Evolutionary conservation across 2,113 vertebrate species (phyloP), one percentile per base, ranked within the genome.

Genomic region (Periophthalmus modestus): DNA sequence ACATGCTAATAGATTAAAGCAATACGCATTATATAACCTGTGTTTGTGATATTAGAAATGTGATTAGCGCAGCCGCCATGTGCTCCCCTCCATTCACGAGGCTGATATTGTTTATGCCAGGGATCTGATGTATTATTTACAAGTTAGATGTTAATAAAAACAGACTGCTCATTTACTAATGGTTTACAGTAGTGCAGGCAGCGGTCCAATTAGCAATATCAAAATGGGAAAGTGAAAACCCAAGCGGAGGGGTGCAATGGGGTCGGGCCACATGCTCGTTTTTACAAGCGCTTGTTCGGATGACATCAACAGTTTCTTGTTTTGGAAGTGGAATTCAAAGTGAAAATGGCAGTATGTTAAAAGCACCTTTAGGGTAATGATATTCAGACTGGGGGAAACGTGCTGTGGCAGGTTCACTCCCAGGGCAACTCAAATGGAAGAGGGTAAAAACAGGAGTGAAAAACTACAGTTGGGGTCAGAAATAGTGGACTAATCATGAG

Each of bases 111-210:
- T 94, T 94, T 92, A 93, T 93, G 91, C 93, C 94, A 94, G 94
- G 92, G 95, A 95, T 95, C 95, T 95, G 96, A 97, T 97, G 94
- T 93, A 96, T 97, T 97, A 97, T 97, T 97, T 96, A 98, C 95
- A 96, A 96, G 96, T 94, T 93, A 91, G 94, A 95, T 95, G 94
- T 95, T 98, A 96, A 97, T 97, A 96, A 96, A 97, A 97, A 93
- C 94, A 96, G 94, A 95, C 95, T 95, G 94, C 96, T 97, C 95
- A 95, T 98, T 98, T 96, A 92, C 95, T 97, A 97, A 97, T 97
- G 96, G 96, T 96, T 96, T 95, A 95, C 91, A 91, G 94, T 92
- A 95, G 94, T 91, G 89, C 92, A 95, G 96, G 96, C 95, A 93
- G 93, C 93, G 91, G 95, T 96, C 94, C 95, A 96, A 93, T 94